Evolutionary conservation across 64 coral and sea anemone genomes (phyloP), one percentile per base, ranked within the genome.

Genomic region (Acropora tenuis): DNA sequence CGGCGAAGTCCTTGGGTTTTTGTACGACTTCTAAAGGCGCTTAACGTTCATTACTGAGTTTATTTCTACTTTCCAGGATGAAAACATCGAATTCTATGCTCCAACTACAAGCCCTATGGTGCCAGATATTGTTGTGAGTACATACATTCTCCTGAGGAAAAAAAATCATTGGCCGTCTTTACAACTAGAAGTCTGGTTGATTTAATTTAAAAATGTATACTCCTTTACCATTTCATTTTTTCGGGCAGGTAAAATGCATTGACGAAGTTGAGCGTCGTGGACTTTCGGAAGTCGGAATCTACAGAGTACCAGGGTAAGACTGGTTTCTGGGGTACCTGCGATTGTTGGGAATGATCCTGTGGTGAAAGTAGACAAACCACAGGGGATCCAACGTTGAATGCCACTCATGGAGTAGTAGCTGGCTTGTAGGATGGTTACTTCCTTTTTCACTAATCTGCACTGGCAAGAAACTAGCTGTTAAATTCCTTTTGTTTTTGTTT

Each of bases 81-180:
- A 94, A 79, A 96, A 90, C 46, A 91, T 99, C 65, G 97, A 99
- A 43, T 99, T 99, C 78, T 99, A 91, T 96, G 94, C 97, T 46
- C 94, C 97, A 66, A 84, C 80, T 16, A 93, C 89, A 50, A 86
- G 91, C 47, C 94, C 97, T 46, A 92, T 95, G 94, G 91, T 99
- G 18, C 97, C 97, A 10, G 79, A 88, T 60, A 89, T 99, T 76
- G 88, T 99, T 75, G 97, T 99, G 91, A 96, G 94, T 93, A 5
- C 7, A 57, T 53, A 66, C 17, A 30, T 30, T 30, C 30, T 30
- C 30, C 30, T 30, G 30, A 30, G 30, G 30, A 30, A 30, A 30
- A 30, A 30, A 30, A 30, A 30, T 30, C 30, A 30, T 30, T 30
- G 30, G 52, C 52, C 52, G 52, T 55, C 10, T 55, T 55, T 55